Conservation (phyloP, 2,888 invertebrate species). For the Pimpla rufipes region DNA sequence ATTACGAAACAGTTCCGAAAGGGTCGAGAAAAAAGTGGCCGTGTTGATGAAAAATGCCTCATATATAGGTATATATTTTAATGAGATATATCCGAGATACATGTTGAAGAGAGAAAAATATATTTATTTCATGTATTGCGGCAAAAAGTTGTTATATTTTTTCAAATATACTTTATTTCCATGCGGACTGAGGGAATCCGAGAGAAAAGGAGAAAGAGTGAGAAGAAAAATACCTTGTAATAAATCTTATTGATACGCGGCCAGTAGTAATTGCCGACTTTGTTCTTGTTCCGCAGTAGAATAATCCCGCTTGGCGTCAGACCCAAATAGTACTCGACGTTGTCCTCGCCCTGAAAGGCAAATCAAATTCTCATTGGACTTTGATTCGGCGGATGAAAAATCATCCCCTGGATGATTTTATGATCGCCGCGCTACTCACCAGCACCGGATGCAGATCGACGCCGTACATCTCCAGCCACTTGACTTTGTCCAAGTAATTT, state of each 20-base stretch:
- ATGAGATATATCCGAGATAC: too few species aligned
- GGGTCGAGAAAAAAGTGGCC: too few species aligned
- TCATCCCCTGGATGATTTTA: too few species aligned
- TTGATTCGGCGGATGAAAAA: too few species aligned
- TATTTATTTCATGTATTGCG: too few species aligned
- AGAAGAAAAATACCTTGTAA: conserved; percentile 89
- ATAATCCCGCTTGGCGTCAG: conserved; percentile 98
- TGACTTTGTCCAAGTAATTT: conserved; percentile 98
- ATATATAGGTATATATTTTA: too few species aligned
- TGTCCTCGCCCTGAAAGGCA: conserved; percentile 94
- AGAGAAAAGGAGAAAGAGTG: background rate
- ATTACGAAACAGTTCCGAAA: too few species aligned
- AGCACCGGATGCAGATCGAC: conserved; percentile 98
- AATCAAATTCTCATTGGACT: conserved; percentile 45
- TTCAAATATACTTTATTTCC: too few species aligned
- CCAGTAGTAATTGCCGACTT: conserved; percentile 99
- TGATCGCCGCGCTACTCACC: conserved; percentile 87
- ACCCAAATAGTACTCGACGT: conserved; percentile 97
- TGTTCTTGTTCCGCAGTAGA: conserved; percentile 96
- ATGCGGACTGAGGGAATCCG: too few species aligned
- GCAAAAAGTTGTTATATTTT: too few species aligned
- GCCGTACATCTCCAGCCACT: conserved; percentile 99
- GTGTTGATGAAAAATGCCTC: too few species aligned
- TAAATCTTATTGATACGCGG: conserved; percentile 98
- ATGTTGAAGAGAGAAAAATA: too few species aligned